Percentiles rank a stretch among this genome's conserved stretches.
Conservation (phyloP, 2,888 invertebrate species). For the Phaonia tiefii region DNA sequence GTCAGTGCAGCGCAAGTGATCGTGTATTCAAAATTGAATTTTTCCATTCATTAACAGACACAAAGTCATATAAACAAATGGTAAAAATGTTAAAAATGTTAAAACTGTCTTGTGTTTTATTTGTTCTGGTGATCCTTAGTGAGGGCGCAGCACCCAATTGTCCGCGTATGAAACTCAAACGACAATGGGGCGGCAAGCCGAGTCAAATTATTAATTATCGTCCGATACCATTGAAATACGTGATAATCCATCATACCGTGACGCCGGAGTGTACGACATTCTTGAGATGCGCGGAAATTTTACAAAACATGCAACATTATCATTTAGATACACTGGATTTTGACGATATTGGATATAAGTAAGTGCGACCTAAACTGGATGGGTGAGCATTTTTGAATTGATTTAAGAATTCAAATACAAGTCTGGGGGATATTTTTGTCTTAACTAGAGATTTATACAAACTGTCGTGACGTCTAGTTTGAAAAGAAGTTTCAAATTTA, state of each 20-base stretch:
- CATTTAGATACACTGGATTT: slow-evolving; percentile 82
- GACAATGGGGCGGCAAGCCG: slow-evolving; percentile 83
- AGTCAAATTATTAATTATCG: slow-evolving; percentile 82
- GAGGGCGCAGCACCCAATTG: slow-evolving; percentile 74
- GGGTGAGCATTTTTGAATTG: neutral
- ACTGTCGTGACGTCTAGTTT: too few relatives aligned
- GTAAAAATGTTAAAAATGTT: too few relatives aligned
- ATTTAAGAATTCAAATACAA: too few relatives aligned
- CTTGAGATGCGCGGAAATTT: slow-evolving; percentile 80
- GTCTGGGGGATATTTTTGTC: too few relatives aligned
- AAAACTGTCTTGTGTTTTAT: neutral
- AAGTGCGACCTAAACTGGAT: slow-evolving; percentile 49
- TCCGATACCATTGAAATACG: slow-evolving; percentile 82
- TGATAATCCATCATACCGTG: slow-evolving; percentile 83
- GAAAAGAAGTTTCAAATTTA: too few relatives aligned
- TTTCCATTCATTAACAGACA: neutral
- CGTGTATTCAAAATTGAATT: too few relatives aligned
- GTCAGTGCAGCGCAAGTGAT: too few relatives aligned
- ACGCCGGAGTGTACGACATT: slow-evolving; percentile 81
- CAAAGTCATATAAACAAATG: too few relatives aligned
- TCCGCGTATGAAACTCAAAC: slow-evolving; percentile 82
- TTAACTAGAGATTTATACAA: neutral
- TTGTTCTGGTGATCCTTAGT: neutral
- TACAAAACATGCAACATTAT: slow-evolving; percentile 81
- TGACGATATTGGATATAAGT: slow-evolving; percentile 84